Percentiles rank a stretch among this genome's conserved stretches.
phyloP scores from a whole-genome alignment of 2,113 vertebrate species.

The Solea senegalensis region DNA sequence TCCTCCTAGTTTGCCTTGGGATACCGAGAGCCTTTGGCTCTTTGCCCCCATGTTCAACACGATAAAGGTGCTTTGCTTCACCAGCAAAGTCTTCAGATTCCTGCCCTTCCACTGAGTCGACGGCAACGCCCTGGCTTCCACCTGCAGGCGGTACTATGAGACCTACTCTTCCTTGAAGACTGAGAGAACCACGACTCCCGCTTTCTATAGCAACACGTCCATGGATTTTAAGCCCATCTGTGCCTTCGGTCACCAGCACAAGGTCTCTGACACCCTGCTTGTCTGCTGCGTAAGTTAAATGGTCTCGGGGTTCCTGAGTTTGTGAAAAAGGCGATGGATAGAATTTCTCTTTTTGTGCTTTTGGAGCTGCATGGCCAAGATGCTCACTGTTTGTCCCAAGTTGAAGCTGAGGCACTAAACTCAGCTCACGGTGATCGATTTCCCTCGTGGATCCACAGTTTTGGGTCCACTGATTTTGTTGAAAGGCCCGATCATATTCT shows the following conservation, averaged over 20 bases:
- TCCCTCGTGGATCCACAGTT: constrained; percentile 32
- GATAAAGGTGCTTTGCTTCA: constrained; percentile 26
- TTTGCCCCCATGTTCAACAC: constrained; percentile 15
- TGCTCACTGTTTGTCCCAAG: constrained; percentile 11
- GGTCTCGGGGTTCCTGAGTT: constrained; percentile 6
- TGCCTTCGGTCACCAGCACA: constrained; percentile 6
- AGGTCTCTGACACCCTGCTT: constrained; percentile 12
- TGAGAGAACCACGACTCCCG: not conserved
- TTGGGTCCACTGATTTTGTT: not conserved
- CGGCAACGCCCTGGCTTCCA: constrained; percentile 25
- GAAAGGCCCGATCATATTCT: constrained; percentile 9
- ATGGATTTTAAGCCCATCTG: constrained; percentile 9
- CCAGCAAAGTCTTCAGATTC: constrained; percentile 25
- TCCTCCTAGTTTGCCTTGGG: constrained; percentile 48
- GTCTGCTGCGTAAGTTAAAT: constrained; percentile 14
- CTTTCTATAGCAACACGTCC: constrained; percentile 30
- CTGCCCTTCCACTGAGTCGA: constrained; percentile 14
- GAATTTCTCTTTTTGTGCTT: constrained; percentile 16
- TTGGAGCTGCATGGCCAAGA: constrained; percentile 8
- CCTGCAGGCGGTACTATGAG: constrained; percentile 20
- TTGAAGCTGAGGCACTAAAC: not conserved
- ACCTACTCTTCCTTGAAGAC: constrained; percentile 19
- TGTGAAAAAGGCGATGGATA: constrained; percentile 24
- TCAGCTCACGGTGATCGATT: constrained; percentile 8
- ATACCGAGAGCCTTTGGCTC: constrained; percentile 39